A percentile compares a stretch with the other conserved stretches of the same genome.
phyloP scores from a whole-genome alignment of 2,888 invertebrate genomes.

The Lasiommata megera region DNA sequence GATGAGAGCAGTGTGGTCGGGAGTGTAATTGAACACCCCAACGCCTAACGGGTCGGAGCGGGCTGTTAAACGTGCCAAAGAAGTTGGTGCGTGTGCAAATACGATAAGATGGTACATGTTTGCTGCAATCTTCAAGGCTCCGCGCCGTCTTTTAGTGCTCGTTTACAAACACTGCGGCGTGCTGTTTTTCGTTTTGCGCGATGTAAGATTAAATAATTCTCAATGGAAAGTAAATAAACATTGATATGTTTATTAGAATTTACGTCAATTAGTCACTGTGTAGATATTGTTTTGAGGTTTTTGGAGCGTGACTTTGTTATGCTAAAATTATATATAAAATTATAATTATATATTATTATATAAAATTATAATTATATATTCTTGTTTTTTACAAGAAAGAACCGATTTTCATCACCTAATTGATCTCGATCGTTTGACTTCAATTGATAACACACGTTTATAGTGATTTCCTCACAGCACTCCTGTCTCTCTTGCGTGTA shows the following conservation, averaged over 20 bases:
- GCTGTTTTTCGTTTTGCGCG: slow-evolving; percentile 65
- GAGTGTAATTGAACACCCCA: no score
- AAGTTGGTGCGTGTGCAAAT: background rate
- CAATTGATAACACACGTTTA: no score
- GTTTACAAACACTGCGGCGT: slow-evolving; percentile 69
- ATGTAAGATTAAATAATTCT: slow-evolving; percentile 67
- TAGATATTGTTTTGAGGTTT: slow-evolving; percentile 16
- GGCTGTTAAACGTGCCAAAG: background rate
- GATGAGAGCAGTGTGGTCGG: no score
- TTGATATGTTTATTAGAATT: slow-evolving; percentile 29
- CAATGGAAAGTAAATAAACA: slow-evolving; percentile 57
- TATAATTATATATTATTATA: no score
- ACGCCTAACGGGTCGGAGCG: no score
- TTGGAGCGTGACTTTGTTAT: background rate
- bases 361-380: no score
- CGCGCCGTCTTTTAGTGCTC: slow-evolving; percentile 49
- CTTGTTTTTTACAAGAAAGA: no score
- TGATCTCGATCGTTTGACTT: no score
- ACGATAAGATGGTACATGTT: slow-evolving; percentile 58
- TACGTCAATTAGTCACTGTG: slow-evolving; percentile 21
- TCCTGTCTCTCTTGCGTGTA: background rate
- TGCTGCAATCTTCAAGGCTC: slow-evolving; percentile 70
- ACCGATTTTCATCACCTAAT: no score
- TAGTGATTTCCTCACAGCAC: no score
- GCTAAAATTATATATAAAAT: no score